Conservation (phyloP, 1,140 invertebrate genomes). For the Bradynema listronoti region DNA sequence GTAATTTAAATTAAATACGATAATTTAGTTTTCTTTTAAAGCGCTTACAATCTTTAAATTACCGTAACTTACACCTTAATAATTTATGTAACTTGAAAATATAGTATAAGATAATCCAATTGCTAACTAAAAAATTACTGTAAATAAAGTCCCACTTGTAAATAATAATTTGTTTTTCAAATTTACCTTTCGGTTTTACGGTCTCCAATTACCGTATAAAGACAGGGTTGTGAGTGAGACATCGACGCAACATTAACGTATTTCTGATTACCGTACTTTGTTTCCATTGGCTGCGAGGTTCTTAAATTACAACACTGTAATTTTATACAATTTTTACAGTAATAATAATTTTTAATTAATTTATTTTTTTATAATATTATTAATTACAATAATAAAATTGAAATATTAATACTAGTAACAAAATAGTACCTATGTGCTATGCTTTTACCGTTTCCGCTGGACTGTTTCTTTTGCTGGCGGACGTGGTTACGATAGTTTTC, state of each 20-base stretch:
- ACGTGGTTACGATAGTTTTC: conserved; percentile 36
- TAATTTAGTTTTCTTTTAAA: not conserved
- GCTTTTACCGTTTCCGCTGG: conserved; percentile 2
- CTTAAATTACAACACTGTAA: conserved; percentile 10
- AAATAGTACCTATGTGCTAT: not conserved
- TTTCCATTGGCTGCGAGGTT: not conserved
- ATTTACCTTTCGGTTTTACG: no score
- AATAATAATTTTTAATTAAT: conserved; percentile 1
- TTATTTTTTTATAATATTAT: not conserved
- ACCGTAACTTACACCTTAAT: not conserved
- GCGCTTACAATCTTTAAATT: not conserved
- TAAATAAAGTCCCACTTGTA: not conserved
- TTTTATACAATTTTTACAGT: not conserved
- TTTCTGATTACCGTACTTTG: no score
- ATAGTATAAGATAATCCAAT: not conserved
- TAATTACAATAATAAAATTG: conserved; percentile 7
- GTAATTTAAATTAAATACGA: conserved; percentile 21
- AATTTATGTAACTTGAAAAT: not conserved
- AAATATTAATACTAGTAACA: conserved; percentile 1
- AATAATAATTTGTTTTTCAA: no score
- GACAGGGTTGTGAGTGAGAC: no score
- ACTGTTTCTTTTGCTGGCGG: conserved; percentile 21
- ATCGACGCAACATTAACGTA: no score
- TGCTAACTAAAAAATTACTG: not conserved
- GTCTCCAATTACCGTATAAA: no score